Conservation (phyloP, 2,797 vertebrate species). For the Phataginus tetradactyla region DNA sequence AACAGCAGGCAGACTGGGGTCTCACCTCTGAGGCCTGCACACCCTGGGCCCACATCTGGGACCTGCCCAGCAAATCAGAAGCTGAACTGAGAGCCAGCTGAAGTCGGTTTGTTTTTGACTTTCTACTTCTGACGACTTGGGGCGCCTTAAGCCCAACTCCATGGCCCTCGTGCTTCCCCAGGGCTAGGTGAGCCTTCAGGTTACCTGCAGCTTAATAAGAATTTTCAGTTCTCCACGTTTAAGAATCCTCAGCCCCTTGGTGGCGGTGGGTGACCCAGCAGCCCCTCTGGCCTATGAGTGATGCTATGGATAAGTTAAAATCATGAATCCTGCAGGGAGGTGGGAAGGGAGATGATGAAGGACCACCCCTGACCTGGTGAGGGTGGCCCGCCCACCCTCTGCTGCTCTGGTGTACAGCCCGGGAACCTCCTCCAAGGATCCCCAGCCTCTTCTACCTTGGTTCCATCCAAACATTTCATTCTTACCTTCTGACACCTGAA, state of each 20-base stretch:
- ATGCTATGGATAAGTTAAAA: neutral
- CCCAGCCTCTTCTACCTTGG: neutral
- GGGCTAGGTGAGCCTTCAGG: neutral
- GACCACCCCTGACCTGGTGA: neutral
- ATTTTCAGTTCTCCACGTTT: neutral
- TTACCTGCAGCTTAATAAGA: neutral
- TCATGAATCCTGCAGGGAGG: neutral
- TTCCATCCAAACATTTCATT: neutral
- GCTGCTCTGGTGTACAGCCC: neutral
- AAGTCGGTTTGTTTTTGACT: neutral
- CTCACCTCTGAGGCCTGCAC: neutral
- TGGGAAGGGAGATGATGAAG: too few relatives aligned
- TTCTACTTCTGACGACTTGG: neutral
- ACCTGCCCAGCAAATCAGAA: neutral
- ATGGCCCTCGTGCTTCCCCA: neutral
- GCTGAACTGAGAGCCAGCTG: neutral
- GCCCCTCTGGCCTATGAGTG: neutral
- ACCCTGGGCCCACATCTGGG: neutral
- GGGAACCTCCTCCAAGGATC: neutral
- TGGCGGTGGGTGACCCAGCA: neutral
- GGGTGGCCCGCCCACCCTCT: neutral
- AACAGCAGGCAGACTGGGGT: too few relatives aligned
- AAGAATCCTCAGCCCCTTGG: neutral
- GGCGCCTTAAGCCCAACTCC: neutral
- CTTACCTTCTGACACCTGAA: neutral